Evolutionary conservation across 2,113 vertebrate species (phyloP).

Genomic region (Nothobranchius kuhntae): DNA sequence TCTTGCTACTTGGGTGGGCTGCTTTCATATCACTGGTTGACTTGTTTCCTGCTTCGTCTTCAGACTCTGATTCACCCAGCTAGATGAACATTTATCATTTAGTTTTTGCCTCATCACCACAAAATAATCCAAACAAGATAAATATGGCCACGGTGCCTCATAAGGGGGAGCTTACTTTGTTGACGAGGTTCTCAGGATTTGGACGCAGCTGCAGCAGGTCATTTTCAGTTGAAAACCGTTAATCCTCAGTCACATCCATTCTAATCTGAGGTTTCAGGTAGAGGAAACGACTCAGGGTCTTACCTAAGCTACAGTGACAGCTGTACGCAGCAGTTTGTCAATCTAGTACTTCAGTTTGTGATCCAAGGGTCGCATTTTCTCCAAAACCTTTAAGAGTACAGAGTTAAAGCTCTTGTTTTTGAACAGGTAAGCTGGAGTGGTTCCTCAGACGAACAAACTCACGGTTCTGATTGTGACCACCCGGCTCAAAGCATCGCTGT

Average conservation of each 20-base stretch:
- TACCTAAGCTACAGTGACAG: conserved; percentile 85
- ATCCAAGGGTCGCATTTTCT: conserved; percentile 90
- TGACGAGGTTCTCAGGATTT: conserved; percentile 87
- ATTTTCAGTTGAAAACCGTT: conserved; percentile 78
- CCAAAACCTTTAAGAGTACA: conserved; percentile 78
- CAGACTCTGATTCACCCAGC: conserved; percentile 77
- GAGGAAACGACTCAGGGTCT: conserved; percentile 27
- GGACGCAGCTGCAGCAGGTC: conserved; percentile 88
- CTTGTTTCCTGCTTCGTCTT: conserved; percentile 61
- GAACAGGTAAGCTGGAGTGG: background rate
- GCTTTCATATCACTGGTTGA: conserved; percentile 63
- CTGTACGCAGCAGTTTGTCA: conserved; percentile 87
- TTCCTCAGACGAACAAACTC: conserved; percentile 9
- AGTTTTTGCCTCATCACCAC: background rate
- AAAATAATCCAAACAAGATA: background rate
- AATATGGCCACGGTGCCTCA: too few relatives aligned
- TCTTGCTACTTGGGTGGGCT: conserved; percentile 64
- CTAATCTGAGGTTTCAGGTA: background rate
- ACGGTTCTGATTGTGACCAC: conserved; percentile 87
- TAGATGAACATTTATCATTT: conserved; percentile 27
- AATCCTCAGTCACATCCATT: background rate
- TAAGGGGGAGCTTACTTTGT: conserved; percentile 80
- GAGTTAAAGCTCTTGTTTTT: background rate
- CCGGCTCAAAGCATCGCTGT: conserved; percentile 80
- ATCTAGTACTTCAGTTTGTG: conserved; percentile 92